Evolutionary conservation across 2,113 vertebrate genomes (phyloP).

Genomic region (Lontra canadensis): DNA sequence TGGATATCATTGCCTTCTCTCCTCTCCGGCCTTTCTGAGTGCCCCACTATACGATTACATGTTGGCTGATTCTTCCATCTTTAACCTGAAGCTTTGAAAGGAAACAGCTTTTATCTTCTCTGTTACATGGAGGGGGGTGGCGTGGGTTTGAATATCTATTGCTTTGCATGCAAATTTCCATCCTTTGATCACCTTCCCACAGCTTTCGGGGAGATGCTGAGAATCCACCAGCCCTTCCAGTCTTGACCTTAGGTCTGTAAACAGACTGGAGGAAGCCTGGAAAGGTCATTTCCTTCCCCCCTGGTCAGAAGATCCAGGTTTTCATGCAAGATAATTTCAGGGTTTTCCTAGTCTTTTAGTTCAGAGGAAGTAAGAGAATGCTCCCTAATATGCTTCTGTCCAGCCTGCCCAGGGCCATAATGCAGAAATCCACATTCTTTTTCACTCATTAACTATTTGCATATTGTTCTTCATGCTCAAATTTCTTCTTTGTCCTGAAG

Average conservation of each 20-base stretch:
- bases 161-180: constrained; percentile 58
- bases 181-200: constrained; percentile 61
- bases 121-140: constrained; percentile 41
- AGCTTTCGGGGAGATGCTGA: neutral
- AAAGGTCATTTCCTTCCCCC: constrained; percentile 43
- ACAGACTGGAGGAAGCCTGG: constrained; percentile 45
- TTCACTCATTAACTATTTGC: constrained; percentile 50
- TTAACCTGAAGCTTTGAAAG: constrained; percentile 60
- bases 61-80: constrained; percentile 64
- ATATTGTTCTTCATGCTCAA: neutral
- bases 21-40: constrained; percentile 9
- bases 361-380: constrained; percentile 59
- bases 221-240: neutral
- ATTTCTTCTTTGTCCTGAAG: neutral
- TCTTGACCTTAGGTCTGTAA: neutral
- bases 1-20: constrained; percentile 56
- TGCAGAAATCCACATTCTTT: neutral
- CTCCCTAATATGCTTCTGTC: neutral
- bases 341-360: constrained; percentile 43
- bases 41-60: constrained; percentile 44
- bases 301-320: constrained; percentile 59
- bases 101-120: constrained; percentile 77
- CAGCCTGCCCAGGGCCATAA: constrained; percentile 37
- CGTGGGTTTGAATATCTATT: constrained; percentile 46
- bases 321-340: constrained; percentile 72